A percentile compares a stretch with the other conserved stretches of the same genome.
These are phyloP conservation scores for Gymnobelideus leadbeateri DNA, from an alignment of 2,113 vertebrate genomes.

Conservation along the genomic window DNA sequence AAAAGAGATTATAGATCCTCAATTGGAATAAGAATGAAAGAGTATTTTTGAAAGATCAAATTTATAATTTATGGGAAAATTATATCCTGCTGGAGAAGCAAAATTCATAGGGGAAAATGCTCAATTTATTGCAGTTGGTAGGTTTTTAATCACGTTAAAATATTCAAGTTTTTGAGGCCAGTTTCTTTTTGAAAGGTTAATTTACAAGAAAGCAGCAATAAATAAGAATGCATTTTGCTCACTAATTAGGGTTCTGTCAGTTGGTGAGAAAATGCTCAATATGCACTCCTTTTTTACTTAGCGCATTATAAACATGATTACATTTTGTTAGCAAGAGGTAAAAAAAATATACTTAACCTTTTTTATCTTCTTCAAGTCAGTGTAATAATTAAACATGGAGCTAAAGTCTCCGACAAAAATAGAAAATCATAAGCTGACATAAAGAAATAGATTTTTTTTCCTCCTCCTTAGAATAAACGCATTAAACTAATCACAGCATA, in stretches of 20 bases:
- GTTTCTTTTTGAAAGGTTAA: conserved; percentile 62
- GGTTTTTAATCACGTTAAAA: conserved; percentile 1
- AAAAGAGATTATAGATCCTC: conserved; percentile 39
- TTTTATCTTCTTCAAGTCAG: conserved; percentile 54
- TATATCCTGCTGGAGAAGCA: neutral
- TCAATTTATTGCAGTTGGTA: neutral
- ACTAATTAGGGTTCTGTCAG: conserved; percentile 53
- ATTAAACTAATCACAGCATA: neutral
- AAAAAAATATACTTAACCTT: conserved; percentile 73
- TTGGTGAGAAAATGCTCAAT: conserved; percentile 64
- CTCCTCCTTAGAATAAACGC: conserved; percentile 20
- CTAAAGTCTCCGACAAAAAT: conserved; percentile 51
- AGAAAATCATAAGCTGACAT: conserved; percentile 35
- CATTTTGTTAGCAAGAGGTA: conserved; percentile 58
- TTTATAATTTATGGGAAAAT: conserved; percentile 12
- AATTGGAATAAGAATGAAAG: conserved; percentile 17
- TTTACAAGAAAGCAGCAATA: conserved; percentile 58
- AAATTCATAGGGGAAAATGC: neutral
- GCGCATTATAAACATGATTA: conserved; percentile 69
- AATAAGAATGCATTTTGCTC: conserved; percentile 54
- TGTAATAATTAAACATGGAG: conserved; percentile 38
- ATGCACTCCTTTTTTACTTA: conserved; percentile 65
- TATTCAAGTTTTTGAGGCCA: conserved; percentile 15
- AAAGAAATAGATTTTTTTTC: conserved; percentile 36
- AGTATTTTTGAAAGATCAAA: conserved; percentile 39